Base-by-base conservation (phyloP, 2,797 vertebrate species). In the Neosilurus mollespiculum region DNA sequence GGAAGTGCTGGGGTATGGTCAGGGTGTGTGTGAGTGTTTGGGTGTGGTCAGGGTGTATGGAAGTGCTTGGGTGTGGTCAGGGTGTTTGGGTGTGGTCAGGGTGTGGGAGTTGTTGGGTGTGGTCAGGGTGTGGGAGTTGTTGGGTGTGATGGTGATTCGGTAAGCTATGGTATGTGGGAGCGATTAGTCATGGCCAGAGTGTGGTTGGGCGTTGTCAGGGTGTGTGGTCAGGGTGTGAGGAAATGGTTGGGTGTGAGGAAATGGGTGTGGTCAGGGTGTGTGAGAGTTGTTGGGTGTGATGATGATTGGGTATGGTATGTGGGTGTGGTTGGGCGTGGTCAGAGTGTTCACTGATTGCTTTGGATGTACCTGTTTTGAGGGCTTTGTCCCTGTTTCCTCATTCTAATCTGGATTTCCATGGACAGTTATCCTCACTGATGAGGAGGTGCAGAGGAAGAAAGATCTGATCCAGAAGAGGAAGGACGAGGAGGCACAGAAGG, bases 371-470 rank as follows among this genome's bases (percentile, higher is more conserved):
- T 62, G 76, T 64, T 14, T 76, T 77, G n/a, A 14, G 20, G 59
- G 11, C 3, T 58, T 76, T 53, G 54, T 37, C 18, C 34, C 16
- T 3, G 20, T 58, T 34, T 11, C 8, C 18, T 12, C 59, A 18
- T 37, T 26, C 8, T 51, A 18, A 49, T 20, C 22, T 15, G 15
- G n/a, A n/a, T 49, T 30, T 75, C 15, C 58, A 43, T 64, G 43
- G 62, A 18, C 92, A 99, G 98, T 99, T 93, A 99, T 99, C 89
- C 92, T 99, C 90, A 99, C 98, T 0, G 98, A 99, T 0, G 98
- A 98, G 92, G 98, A 99, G 90, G 98, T 99, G 75, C 97, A 98
- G 94, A 95, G 97, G 89, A 99, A 99, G 90, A 94, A 98, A 12
- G 96, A 99, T 89, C 92, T 99, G 93, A 98, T 99, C 86, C 91